Percentiles rank a stretch among this genome's conserved stretches.
Evolutionary conservation across 2,113 vertebrate species (phyloP).

Genomic region (Entelurus aequoreus): DNA sequence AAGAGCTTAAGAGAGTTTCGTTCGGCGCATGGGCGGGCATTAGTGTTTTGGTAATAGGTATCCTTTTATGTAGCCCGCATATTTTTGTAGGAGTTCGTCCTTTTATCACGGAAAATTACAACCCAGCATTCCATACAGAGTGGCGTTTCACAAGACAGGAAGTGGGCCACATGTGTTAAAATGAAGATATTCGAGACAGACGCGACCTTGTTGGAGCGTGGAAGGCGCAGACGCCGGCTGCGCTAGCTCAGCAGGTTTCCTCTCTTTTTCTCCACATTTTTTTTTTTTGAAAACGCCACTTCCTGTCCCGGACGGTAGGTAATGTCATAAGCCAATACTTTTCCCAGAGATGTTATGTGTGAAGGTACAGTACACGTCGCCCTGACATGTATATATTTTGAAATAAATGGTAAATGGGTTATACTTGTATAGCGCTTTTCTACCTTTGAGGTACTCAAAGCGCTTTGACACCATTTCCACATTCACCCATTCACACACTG

Average conservation of each 20-base stretch:
- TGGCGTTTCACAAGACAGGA: conserved; percentile 24
- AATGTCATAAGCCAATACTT: conserved; percentile 46
- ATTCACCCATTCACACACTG: too few species aligned
- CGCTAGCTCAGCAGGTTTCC: conserved; percentile 30
- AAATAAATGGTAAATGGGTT: conserved; percentile 25
- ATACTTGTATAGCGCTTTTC: too few species aligned
- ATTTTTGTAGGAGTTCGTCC: conserved; percentile 13
- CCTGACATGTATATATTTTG: too few species aligned
- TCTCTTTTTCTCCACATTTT: conserved; percentile 34
- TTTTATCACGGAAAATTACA: conserved; percentile 25
- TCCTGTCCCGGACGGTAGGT: conserved; percentile 38
- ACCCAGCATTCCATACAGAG: conserved; percentile 23
- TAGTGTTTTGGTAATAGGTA: conserved; percentile 3
- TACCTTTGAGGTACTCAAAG: too few species aligned
- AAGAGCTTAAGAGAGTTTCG: not conserved
- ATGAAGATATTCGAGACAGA: conserved; percentile 32
- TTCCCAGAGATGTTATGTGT: conserved; percentile 59
- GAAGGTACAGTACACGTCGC: not conserved
- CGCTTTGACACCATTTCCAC: too few species aligned
- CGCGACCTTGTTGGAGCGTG: conserved; percentile 45
- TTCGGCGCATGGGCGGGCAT: conserved; percentile 1
- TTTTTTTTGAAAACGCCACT: conserved; percentile 55
- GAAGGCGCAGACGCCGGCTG: not conserved
- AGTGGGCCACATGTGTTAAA: conserved; percentile 53
- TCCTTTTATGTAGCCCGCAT: conserved; percentile 6